Evolutionary conservation across 1,140 invertebrate species (phyloP).

Genomic region (Heliconius hermathena): DNA sequence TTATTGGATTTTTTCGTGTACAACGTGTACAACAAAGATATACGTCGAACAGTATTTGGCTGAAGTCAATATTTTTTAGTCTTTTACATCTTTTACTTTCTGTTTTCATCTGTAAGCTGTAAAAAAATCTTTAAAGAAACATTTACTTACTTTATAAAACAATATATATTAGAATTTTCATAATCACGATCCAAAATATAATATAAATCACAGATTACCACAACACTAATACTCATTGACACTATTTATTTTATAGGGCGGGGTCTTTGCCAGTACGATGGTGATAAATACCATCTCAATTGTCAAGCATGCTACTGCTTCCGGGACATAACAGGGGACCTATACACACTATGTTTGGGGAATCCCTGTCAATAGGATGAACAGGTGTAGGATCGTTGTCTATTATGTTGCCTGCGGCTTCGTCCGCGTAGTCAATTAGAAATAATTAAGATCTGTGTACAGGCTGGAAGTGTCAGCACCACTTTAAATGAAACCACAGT

Average conservation of each 20-base stretch:
- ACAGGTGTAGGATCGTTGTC: conserved; percentile 28
- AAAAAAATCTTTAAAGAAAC: no score
- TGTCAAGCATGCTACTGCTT: conserved; percentile 55
- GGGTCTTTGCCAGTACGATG: conserved; percentile 50
- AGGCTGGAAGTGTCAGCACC: no score
- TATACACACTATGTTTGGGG: conserved; percentile 47
- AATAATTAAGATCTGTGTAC: no score
- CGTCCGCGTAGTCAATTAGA: no score
- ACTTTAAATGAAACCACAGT: no score
- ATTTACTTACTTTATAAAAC: no score
- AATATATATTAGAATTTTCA: no score
- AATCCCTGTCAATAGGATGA: conserved; percentile 46
- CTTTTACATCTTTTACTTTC: no score
- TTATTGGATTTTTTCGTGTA: conserved; percentile 54
- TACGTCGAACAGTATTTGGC: conserved; percentile 2
- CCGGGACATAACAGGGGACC: conserved; percentile 31
- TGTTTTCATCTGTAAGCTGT: no score
- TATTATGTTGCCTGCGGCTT: background rate
- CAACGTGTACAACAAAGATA: conserved; percentile 34
- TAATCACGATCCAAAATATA: no score
- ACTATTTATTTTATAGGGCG: conserved; percentile 36
- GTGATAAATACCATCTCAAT: conserved; percentile 51
- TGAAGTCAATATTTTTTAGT: no score
- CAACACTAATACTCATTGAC: background rate
- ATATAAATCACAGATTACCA: background rate